phyloP scores from a whole-genome alignment of 2,888 invertebrate species.

The Creontiades dilutus region DNA sequence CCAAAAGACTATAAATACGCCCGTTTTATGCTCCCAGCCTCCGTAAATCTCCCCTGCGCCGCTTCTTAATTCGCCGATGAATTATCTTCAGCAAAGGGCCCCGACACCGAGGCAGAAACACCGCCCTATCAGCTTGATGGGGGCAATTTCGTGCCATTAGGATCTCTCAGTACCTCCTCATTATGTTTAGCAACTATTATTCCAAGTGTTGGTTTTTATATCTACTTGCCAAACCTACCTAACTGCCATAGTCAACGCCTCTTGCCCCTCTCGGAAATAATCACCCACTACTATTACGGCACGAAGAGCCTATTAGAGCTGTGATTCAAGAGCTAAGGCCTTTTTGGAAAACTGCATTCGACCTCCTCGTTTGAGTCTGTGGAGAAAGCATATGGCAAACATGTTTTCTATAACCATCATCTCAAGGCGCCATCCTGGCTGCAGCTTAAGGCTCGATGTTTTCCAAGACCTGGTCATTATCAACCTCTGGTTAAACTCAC shows the following conservation, averaged over 20 bases:
- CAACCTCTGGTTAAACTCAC: too few relatives aligned
- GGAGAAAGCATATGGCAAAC: not conserved
- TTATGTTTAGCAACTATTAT: conserved; percentile 44
- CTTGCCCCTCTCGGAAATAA: conserved; percentile 17
- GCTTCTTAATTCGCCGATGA: conserved; percentile 30
- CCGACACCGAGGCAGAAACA: conserved; percentile 21
- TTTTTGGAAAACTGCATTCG: not conserved
- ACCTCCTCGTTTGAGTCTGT: not conserved
- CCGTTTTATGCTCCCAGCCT: conserved; percentile 38
- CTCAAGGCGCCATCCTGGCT: too few relatives aligned
- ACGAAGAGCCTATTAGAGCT: conserved; percentile 18
- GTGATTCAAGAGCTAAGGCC: conserved; percentile 8
- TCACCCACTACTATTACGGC: conserved; percentile 28
- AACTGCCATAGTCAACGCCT: conserved; percentile 50
- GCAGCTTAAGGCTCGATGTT: too few relatives aligned
- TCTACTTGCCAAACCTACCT: conserved; percentile 41
- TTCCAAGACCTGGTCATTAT: too few relatives aligned
- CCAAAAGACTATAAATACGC: conserved; percentile 25
- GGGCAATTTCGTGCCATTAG: conserved; percentile 41
- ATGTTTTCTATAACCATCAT: not conserved
- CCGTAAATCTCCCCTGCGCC: conserved; percentile 38
- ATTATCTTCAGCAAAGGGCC: conserved; percentile 13
- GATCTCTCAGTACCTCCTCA: conserved; percentile 37
- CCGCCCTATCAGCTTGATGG: conserved; percentile 30
- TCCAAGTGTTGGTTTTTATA: conserved; percentile 44